These are phyloP conservation scores for Ciconia stormi DNA, from an alignment of 2,113 vertebrate species.

Conservation along the genomic window DNA sequence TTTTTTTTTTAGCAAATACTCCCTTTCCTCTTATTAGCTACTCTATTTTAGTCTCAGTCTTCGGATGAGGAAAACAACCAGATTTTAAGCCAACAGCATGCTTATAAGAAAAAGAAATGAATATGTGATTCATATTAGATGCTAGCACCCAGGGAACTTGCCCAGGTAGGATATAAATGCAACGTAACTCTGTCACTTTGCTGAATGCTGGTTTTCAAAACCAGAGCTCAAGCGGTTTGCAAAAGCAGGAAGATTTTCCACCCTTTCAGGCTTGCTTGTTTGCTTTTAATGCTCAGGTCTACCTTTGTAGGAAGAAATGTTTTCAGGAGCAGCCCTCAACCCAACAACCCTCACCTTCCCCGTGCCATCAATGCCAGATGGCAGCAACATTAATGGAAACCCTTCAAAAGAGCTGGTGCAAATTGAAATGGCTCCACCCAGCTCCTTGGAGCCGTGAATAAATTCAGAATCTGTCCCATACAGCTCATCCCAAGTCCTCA, in stretches of 20 bases:
- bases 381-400: background rate
- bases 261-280: background rate
- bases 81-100: background rate
- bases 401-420: background rate
- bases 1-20: background rate
- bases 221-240: background rate
- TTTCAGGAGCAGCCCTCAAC: background rate
- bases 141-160: background rate
- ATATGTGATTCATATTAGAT: background rate
- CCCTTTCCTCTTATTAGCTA: background rate
- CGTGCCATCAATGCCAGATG: background rate
- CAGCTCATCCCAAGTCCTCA: background rate
- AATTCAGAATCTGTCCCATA: background rate
- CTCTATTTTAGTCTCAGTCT: background rate
- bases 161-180: background rate
- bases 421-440: background rate
- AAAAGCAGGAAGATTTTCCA: background rate
- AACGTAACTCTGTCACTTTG: rapidly evolving
- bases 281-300: background rate
- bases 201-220: background rate
- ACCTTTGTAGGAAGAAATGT: background rate
- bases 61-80: conserved; percentile 17
- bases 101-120: background rate
- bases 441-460: background rate
- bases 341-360: background rate